Evolutionary conservation across 1,140 invertebrate genomes (phyloP).

Genomic region (Cyclargus thomasi): DNA sequence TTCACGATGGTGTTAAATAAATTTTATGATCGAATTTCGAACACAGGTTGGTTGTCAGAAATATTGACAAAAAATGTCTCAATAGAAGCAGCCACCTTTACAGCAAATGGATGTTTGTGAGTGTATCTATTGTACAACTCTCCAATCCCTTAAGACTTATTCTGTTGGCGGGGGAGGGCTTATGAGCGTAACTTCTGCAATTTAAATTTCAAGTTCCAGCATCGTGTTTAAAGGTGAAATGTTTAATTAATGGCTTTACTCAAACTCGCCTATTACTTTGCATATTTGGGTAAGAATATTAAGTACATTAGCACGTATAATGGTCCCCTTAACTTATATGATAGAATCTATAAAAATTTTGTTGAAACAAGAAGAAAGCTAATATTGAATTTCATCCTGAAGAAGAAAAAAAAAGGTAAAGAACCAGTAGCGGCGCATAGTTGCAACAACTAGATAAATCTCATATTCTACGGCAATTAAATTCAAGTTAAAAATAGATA

Average conservation of each 20-base stretch:
- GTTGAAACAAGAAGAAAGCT: too few species aligned
- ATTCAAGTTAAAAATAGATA: too few species aligned
- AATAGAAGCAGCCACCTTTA: neutral
- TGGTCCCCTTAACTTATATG: too few species aligned
- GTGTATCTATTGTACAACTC: neutral
- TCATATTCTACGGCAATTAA: too few species aligned
- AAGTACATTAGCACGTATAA: neutral
- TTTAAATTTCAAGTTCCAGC: constrained; percentile 4
- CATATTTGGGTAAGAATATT: neutral
- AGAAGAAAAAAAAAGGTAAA: too few species aligned
- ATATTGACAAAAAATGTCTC: neutral
- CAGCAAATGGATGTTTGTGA: neutral
- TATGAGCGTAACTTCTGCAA: neutral
- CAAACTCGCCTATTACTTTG: neutral
- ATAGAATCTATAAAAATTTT: too few species aligned
- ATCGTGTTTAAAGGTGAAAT: constrained; percentile 6
- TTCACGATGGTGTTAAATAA: too few species aligned
- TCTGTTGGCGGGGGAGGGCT: neutral
- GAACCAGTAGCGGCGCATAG: too few species aligned
- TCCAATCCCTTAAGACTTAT: constrained; percentile 8
- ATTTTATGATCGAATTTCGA: too few species aligned
- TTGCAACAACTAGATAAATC: too few species aligned
- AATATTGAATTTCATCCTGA: too few species aligned
- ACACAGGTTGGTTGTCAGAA: too few species aligned
- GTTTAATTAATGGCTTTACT: constrained; percentile 1